Evolutionary conservation across 2,888 invertebrate genomes (phyloP).

Genomic region (Drosophila melanosoma): DNA sequence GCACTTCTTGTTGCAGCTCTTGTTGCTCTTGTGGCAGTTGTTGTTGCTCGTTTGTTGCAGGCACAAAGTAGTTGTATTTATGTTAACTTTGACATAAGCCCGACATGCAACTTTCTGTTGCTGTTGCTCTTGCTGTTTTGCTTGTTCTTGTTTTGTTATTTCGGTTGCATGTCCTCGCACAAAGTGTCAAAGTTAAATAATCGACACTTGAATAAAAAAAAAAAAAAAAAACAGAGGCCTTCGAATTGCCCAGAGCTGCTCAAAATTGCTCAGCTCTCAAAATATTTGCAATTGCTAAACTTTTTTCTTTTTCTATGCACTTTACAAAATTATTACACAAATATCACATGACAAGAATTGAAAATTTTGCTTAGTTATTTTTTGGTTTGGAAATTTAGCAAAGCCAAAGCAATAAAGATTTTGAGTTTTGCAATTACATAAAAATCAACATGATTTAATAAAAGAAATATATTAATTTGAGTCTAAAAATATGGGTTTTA

Average conservation of each 20-base stretch:
- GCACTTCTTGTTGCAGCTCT: conserved; percentile 10
- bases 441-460: too few species aligned
- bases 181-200: conserved; percentile 76
- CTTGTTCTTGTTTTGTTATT: conserved; percentile 20
- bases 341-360: neutral
- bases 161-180: conserved; percentile 67
- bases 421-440: neutral
- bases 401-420: neutral
- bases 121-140: conserved; percentile 16
- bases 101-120: conserved; percentile 71
- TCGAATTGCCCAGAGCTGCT: neutral
- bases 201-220: conserved; percentile 40
- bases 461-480: neutral
- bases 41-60: conserved; percentile 31
- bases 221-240: conserved; percentile 5
- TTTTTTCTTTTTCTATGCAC: neutral
- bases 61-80: conserved; percentile 77
- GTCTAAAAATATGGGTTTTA: too few species aligned
- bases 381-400: neutral
- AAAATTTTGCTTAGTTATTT: neutral
- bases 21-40: neutral
- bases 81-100: conserved; percentile 79
- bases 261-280: neutral
- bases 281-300: neutral
- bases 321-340: neutral